Base-by-base conservation (phyloP, 2,113 vertebrate genomes). In the Carassius gibelio region DNA sequence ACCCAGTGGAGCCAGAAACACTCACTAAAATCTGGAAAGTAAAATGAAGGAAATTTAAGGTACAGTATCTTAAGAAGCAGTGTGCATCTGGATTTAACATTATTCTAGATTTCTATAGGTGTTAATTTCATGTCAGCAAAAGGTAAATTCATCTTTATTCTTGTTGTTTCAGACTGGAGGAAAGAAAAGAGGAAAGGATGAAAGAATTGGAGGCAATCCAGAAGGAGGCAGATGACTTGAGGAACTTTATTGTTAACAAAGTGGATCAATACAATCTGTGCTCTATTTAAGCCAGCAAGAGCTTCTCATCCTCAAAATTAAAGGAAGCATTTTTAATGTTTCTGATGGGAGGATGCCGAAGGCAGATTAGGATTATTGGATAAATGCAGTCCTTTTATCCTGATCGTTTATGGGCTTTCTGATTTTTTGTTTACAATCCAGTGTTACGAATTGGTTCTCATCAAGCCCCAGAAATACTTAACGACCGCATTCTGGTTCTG, bases 31-130 rank as follows among this genome's bases (percentile, higher is more conserved):
- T 45, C 88, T 94, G 57, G 92, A 95, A 85, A 91, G 94, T 74
- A 96, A 96, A 91, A 92, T 94, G 13, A 91, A 77, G 86, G 91
- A 92, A 91, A 92, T 96, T 89, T 89, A 93, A 94, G 96, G 97
- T 97, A 89, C 8, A 5, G 9, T 68, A 42, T 36, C 19, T 45
- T 9, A 42, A 15, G 6, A 42, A 42, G 13, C 38, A 42, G 1
- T 1, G 5, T n/a, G 34, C 30, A n/a, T n/a, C 2, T 19, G 30
- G 30, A 59, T 62, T 17, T n/a, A 23, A 61, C 2, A 13, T 21
- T 14, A 11, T 64, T 71, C 14, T 30, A 48, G 14, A 34, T 45
- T 50, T 15, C 14, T 71, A 79, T 34, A 59, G 57, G 21, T 59
- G 57, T 59, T 59, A 8, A 62, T 42, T 55, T 83, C 19, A 79